Base-by-base conservation (phyloP, 2,888 invertebrate genomes). In the Drosophila anomalata region DNA sequence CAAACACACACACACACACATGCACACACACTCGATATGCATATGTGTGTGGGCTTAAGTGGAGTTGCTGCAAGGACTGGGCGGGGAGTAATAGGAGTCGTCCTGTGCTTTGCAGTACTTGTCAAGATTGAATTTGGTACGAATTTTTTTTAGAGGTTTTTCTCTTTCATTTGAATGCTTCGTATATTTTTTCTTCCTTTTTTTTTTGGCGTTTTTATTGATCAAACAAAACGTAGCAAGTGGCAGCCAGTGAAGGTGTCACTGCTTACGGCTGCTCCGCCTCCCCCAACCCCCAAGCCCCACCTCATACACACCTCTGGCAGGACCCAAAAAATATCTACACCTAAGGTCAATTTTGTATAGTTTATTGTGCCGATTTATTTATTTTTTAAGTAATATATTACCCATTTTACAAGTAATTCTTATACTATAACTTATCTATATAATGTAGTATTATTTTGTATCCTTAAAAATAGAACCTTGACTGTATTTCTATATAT, bases 181-280 rank as follows among this genome's bases (percentile, higher is more conserved):
- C 22, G 39, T 66, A 69, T 47, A 41, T 41, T 60, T 48, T 48
- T 52, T 46, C 46, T 48, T 42, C 52, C 55, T 39, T 54, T 68
- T 75, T 75, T 73, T 82, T 82, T 79, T 79, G 82, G 85, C 86
- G 75, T 83, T 86, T 86, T 84, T 90, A 90, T 90, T 90, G 90
- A 90, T 90, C 90, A 90, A 90, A 90, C 90, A 90, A 85, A 83
- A 78, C 75, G 75, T 78, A 69, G 82, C 84, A 83, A 83, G 82
- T 83, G 84, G 87, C 82, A 83, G 86, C 77, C 77, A 76, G 87
- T 66, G 81, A 80, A 83, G 82, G 82, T 83, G 82, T 83, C 82
- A 83, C 80, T 83, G 82, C 87, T 70, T 52, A 61, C 55, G 36
- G 36, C 47, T 36, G 26, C 53, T 24, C 52, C 36, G 14, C 26